These are phyloP conservation scores for Acrocephalus kingi DNA, from an alignment of 2,113 vertebrate genomes.

Conservation along the genomic window DNA sequence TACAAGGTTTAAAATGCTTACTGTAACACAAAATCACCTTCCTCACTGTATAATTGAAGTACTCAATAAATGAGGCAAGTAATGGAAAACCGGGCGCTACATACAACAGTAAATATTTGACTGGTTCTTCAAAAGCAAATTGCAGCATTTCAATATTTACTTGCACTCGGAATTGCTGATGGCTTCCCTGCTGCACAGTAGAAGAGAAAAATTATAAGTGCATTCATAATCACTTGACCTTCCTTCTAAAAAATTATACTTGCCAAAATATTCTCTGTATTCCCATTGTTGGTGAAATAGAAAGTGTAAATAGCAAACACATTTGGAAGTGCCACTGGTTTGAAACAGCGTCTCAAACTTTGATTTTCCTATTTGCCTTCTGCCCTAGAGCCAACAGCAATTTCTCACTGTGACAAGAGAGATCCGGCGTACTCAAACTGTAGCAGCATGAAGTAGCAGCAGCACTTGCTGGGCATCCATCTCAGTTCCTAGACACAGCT, in stretches of 20 bases:
- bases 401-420: constrained; percentile 10
- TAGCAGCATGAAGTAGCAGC: constrained; percentile 1
- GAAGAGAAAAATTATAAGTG: constrained; percentile 33
- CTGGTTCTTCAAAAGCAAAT: constrained; percentile 40
- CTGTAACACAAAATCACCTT: constrained; percentile 10
- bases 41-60: neutral
- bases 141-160: constrained; percentile 68
- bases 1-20: neutral
- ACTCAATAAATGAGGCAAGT: constrained; percentile 28
- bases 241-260: constrained; percentile 41
- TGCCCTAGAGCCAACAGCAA: neutral
- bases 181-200: constrained; percentile 38
- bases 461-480: constrained; percentile 37
- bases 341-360: neutral
- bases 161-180: constrained; percentile 44
- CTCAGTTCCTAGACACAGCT: constrained; percentile 8
- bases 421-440: neutral
- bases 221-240: constrained; percentile 26
- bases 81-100: constrained; percentile 21
- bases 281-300: constrained; percentile 21
- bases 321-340: constrained; percentile 10
- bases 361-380: neutral
- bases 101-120: constrained; percentile 62
- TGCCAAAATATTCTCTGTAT: constrained; percentile 28
- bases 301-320: neutral